Base-by-base conservation (phyloP, 2,797 vertebrate genomes). In the Tenualosa ilisha region DNA sequence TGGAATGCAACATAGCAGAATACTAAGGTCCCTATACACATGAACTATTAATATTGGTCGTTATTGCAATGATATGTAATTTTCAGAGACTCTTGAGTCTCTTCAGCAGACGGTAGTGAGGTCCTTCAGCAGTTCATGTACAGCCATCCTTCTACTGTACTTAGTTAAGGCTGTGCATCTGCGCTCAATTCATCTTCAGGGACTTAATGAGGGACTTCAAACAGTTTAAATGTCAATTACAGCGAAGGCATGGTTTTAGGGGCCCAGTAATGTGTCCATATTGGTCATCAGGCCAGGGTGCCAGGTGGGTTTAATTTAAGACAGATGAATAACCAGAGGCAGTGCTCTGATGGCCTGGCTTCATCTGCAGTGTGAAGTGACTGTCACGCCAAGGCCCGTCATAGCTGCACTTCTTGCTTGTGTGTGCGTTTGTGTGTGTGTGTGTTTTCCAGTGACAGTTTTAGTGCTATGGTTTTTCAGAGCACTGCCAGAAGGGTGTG, bases 271-370 rank as follows among this genome's bases (percentile, higher is more conserved):
- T 96, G 95, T 96, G 95, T 95, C 95, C 91, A 88, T 93, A 92
- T 95, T 96, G 96, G 95, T 96, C 95, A 96, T 94, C 93, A 90
- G 94, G 96, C 95, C 92, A 86, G 94, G 94, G 94, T 96, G 95
- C 97, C 97, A 98, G 97, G 96, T 97, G 97, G 96, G 93, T 90
- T 93, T 97, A 97, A 98, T 97, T 97, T 94, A 95, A 95, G 96
- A 94, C 95, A 95, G 96, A 97, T 97, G 97, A 91, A 96, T 97
- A 97, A 97, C 97, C 96, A 96, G 95, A 96, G 96, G 95, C 95
- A 94, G 93, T 94, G 93, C 96, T 95, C 95, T 96, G 96, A 97
- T 95, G 93, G 94, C 92, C 90, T 94, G 95, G 94, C 95, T 17
- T 93, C 95, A 96, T 95, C 94, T 95, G 94, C 92, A 94, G 94